These are phyloP conservation scores for Zaprionus lineosus DNA, from an alignment of 2,888 invertebrate species.

Conservation along the genomic window DNA sequence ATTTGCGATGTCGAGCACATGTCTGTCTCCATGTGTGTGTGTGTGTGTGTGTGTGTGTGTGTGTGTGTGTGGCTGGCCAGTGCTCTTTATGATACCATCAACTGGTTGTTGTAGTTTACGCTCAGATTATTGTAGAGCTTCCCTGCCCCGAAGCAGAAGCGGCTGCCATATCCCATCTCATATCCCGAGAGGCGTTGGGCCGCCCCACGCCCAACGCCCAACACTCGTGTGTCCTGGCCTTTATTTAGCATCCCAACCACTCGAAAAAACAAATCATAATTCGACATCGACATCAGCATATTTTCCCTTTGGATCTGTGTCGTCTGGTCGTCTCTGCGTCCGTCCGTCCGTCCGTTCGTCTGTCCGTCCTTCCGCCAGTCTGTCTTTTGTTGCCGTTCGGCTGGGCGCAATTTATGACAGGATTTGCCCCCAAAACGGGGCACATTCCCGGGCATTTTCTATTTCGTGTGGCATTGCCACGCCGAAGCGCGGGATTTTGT, in stretches of 20 bases:
- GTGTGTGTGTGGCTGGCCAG: conserved; percentile 28
- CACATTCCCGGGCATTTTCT: conserved; percentile 69
- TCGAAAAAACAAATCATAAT: conserved; percentile 76
- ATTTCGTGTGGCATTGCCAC: conserved; percentile 53
- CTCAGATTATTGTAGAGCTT: conserved; percentile 40
- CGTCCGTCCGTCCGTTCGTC: too few relatives aligned
- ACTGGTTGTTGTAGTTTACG: conserved; percentile 72
- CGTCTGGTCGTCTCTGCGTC: conserved; percentile 43
- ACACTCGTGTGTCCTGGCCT: too few relatives aligned
- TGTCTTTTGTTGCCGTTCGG: conserved; percentile 24
- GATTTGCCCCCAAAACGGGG: conserved; percentile 67
- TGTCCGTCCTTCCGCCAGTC: not conserved
- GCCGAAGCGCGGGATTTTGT: conserved; percentile 70
- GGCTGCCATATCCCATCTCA: conserved; percentile 49
- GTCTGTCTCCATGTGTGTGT: conserved; percentile 32
- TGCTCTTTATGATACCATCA: conserved; percentile 71
- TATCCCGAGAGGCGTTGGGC: conserved; percentile 44
- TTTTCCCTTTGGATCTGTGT: conserved; percentile 50
- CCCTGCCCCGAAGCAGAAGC: conserved; percentile 3
- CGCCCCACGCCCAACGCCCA: not conserved
- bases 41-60: conserved; percentile 3
- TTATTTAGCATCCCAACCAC: conserved; percentile 17
- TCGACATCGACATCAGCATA: conserved; percentile 78
- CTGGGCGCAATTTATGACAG: conserved; percentile 70
- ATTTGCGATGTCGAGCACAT: conserved; percentile 62